A percentile compares a stretch with the other conserved stretches of the same genome.
Conservation (phyloP, 2,797 vertebrate genomes). For the Sarcophilus harrisii region DNA sequence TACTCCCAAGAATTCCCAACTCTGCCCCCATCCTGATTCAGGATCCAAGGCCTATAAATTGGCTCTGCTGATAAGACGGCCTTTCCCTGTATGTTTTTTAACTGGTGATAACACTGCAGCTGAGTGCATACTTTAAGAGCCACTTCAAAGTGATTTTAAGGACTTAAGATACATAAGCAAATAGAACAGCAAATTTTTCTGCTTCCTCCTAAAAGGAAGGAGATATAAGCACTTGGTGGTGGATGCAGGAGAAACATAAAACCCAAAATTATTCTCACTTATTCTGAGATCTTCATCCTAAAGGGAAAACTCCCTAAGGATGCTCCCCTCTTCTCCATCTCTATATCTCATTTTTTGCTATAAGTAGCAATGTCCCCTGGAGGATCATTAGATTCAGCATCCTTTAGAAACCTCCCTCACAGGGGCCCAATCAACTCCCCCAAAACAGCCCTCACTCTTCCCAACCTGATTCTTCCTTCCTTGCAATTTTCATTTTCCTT, state of each 20-base stretch:
- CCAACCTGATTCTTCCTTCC: background rate
- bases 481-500: background rate
- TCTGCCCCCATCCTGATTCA: constrained; percentile 32
- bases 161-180: constrained; percentile 71
- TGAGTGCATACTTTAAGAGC: constrained; percentile 71
- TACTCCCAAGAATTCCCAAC: constrained; percentile 47
- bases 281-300: background rate
- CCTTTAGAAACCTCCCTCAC: background rate
- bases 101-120: constrained; percentile 79
- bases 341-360: background rate
- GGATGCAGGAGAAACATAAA: constrained; percentile 6
- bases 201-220: constrained; percentile 66
- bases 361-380: background rate
- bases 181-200: constrained; percentile 73
- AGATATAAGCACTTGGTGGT: constrained; percentile 66
- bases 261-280: background rate
- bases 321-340: background rate
- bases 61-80: constrained; percentile 70
- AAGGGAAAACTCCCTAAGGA: background rate
- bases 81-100: constrained; percentile 69
- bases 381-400: background rate
- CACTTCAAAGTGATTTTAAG: constrained; percentile 76
- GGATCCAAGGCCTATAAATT: constrained; percentile 69
- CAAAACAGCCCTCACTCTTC: background rate
- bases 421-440: background rate